A percentile compares a stretch with the other conserved stretches of the same genome.
These are phyloP conservation scores for Ochotona curzoniae DNA, from an alignment of 2,113 vertebrate species.

Conservation along the genomic window DNA sequence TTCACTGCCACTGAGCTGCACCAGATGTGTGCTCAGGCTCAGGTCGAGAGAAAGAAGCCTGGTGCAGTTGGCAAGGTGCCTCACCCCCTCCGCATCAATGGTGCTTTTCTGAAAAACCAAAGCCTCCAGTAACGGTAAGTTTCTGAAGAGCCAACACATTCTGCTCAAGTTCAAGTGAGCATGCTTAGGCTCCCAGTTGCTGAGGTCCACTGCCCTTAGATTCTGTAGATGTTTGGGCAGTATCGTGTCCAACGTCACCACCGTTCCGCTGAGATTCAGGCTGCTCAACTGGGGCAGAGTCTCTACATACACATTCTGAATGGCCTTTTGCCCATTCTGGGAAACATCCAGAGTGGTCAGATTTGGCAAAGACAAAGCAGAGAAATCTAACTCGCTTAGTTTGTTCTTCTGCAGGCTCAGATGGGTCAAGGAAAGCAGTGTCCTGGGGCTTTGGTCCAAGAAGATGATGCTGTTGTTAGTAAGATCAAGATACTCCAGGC, in stretches of 20 bases:
- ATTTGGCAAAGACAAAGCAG: slow-evolving; percentile 54
- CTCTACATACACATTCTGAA: slow-evolving; percentile 50
- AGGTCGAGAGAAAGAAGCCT: slow-evolving; percentile 71
- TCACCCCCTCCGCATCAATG: slow-evolving; percentile 44
- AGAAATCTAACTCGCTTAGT: background rate
- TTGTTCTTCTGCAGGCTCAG: slow-evolving; percentile 39
- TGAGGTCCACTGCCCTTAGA: slow-evolving; percentile 47
- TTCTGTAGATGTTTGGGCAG: slow-evolving; percentile 13
- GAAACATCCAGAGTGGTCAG: slow-evolving; percentile 53
- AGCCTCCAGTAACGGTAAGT: slow-evolving; percentile 45
- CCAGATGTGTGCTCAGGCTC: slow-evolving; percentile 56
- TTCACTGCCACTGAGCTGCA: slow-evolving; percentile 54
- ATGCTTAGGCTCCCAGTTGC: background rate
- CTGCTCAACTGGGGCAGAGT: background rate
- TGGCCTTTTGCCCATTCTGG: background rate
- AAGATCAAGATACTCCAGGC: slow-evolving; percentile 61
- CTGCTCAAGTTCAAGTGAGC: background rate
- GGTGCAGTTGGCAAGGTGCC: slow-evolving; percentile 65
- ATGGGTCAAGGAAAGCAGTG: slow-evolving; percentile 9
- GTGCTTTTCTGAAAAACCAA: slow-evolving; percentile 55
- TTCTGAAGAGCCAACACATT: slow-evolving; percentile 55
- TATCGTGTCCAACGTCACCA: background rate
- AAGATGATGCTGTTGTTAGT: background rate
- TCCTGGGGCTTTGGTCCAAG: background rate
- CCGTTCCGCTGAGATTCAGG: slow-evolving; percentile 37